These are phyloP conservation scores for Drosophila acutilabella DNA, from an alignment of 2,888 invertebrate genomes.

Conservation along the genomic window DNA sequence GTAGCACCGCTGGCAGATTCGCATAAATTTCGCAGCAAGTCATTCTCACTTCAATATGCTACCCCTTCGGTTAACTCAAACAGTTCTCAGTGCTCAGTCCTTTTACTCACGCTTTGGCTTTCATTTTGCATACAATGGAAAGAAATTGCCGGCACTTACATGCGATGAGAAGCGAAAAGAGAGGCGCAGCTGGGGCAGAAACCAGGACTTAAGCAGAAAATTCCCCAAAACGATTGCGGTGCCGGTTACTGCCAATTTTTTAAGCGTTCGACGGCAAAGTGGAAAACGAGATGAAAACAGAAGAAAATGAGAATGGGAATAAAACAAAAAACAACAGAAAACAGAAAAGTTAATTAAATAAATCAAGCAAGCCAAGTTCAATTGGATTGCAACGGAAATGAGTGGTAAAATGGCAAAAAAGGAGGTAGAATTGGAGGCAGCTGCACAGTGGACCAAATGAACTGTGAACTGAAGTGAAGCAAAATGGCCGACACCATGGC, in stretches of 20 bases:
- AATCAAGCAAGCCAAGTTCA: slow-evolving; percentile 78
- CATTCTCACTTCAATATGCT: slow-evolving; percentile 49
- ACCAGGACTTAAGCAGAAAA: slow-evolving; percentile 33
- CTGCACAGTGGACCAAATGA: slow-evolving; percentile 63
- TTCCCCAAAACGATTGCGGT: slow-evolving; percentile 36
- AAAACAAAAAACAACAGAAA: not conserved
- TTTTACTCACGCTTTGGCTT: not conserved
- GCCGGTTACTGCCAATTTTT: slow-evolving; percentile 46
- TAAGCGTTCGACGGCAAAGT: slow-evolving; percentile 39
- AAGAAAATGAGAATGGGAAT: slow-evolving; percentile 1
- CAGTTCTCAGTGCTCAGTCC: not conserved
- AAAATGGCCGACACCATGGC: slow-evolving; percentile 48
- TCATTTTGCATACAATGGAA: slow-evolving; percentile 36
- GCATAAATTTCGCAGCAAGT: slow-evolving; percentile 47
- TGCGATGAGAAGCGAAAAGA: slow-evolving; percentile 56
- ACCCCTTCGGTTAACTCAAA: slow-evolving; percentile 3
- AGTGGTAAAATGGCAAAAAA: slow-evolving; percentile 69
- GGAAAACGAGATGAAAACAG: slow-evolving; percentile 11
- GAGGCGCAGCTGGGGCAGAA: slow-evolving; percentile 32
- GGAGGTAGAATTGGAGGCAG: not conserved
- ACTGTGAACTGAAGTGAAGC: slow-evolving; percentile 60
- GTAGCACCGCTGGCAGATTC: slow-evolving; percentile 19
- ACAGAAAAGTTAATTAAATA: slow-evolving; percentile 76
- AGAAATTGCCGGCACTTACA: slow-evolving; percentile 61
- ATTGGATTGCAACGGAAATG: slow-evolving; percentile 79